Evolutionary conservation across 2,797 vertebrate species (phyloP).

Genomic region (Syngnathus rostellatus): DNA sequence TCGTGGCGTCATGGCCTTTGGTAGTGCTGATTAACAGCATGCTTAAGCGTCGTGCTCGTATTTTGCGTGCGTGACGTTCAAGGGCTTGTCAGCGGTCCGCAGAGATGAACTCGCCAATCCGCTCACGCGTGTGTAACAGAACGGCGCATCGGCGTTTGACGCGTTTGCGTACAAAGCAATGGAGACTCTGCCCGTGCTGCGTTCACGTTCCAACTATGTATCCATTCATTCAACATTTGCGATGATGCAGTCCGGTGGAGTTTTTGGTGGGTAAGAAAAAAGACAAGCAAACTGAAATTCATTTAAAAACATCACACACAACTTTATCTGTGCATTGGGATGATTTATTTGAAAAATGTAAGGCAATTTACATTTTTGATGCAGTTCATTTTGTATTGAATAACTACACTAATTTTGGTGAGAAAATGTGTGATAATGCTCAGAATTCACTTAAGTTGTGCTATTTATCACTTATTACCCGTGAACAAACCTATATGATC

Average conservation of each 20-base stretch:
- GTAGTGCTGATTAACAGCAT: background rate
- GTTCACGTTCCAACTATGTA: background rate
- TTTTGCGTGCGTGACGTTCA: background rate
- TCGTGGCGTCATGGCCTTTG: background rate
- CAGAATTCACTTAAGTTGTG: too few species aligned
- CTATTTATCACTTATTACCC: too few species aligned
- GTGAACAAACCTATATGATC: too few species aligned
- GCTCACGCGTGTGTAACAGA: background rate
- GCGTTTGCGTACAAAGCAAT: background rate
- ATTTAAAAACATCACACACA: background rate
- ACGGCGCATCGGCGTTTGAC: background rate
- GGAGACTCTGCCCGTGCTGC: background rate
- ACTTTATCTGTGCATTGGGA: background rate
- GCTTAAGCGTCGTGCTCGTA: background rate
- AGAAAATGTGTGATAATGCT: too few species aligned
- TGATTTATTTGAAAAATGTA: background rate
- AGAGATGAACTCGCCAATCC: background rate
- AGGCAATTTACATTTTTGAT: background rate
- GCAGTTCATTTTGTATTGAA: background rate
- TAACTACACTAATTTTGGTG: background rate
- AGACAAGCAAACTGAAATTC: background rate
- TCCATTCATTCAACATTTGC: background rate
- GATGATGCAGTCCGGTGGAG: background rate
- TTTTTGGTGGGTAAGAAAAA: conserved; percentile 4
- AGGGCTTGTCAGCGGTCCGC: background rate